Base-by-base conservation (phyloP, 2,113 vertebrate genomes). In the Eurystomus gularis region DNA sequence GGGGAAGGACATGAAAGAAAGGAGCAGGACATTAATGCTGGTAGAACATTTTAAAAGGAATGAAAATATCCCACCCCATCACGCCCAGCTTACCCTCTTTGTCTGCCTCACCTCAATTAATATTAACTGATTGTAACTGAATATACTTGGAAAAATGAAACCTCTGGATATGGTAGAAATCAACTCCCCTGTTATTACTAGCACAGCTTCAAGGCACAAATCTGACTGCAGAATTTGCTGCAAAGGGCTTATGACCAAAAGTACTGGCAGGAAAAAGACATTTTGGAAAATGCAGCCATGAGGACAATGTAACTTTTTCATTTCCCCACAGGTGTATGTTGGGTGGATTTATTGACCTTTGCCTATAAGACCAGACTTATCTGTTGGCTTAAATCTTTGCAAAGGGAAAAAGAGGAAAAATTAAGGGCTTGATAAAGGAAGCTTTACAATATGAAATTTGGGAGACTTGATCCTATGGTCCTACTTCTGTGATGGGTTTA, bases 311-410 rank as follows among this genome's bases (percentile, higher is more conserved):
- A 72, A 80, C 17, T 66, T 62, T 69, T 60, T 55, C 54, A 84
- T 75, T 88, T 77, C 42, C 51, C 80, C 11, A 2, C 42, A 46
- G 49, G 46, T 81, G 23, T 37, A 35, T 5, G 10, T 52, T 17
- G 44, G 58, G 81, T 75, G 68, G 71, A 93, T 96, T 88, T 93
- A 81, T 39, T 86, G 80, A 82, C 57, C 54, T 87, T 85, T 40
- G 28, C 51, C 64, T 77, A 35, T 71, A 48, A 94, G 52, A 49
- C 40, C 79, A 89, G 77, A 69, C 52, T 90, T 85, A 82, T 39
- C 70, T 69, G 24, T 69, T 85, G 49, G 82, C 82, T 91, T 87
- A 69, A 89, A 57, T 35, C 52, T 93, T 72, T 58, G 31, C 61
- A 79, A 76, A 72, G n/a, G 37, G 37, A 21, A 64, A 79, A 83